Evolutionary conservation across 2,888 invertebrate species (phyloP).

Genomic region (Stegana nigrithorax): DNA sequence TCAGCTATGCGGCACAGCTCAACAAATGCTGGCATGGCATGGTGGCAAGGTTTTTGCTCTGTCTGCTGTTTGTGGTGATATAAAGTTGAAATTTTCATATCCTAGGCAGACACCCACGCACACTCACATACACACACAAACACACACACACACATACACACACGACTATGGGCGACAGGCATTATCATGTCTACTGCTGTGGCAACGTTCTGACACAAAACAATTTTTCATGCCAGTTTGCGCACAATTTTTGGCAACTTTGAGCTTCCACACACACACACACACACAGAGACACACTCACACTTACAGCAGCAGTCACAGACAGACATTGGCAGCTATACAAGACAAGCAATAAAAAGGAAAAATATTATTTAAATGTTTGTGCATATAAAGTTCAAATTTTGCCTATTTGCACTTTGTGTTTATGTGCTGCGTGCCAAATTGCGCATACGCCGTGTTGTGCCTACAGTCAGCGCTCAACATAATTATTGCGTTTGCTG

Average conservation of each 20-base stretch:
- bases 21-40: too few relatives aligned
- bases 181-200: not conserved
- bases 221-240: not conserved
- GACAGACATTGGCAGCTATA: too few relatives aligned
- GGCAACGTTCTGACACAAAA: not conserved
- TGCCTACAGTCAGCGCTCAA: not conserved
- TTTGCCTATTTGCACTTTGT: not conserved
- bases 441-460: constrained; percentile 5
- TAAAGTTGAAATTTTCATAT: not conserved
- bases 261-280: not conserved
- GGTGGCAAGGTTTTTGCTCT: too few relatives aligned
- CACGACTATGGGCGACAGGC: not conserved
- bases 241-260: not conserved
- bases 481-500: constrained; percentile 2
- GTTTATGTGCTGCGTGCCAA: not conserved
- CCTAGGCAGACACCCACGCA: not conserved
- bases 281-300: too few relatives aligned
- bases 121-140: not conserved
- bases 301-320: too few relatives aligned
- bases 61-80: too few relatives aligned
- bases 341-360: not conserved
- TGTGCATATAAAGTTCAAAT: too few relatives aligned
- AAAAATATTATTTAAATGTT: not conserved
- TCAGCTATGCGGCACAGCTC: too few relatives aligned
- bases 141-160: not conserved